Base-by-base conservation (phyloP, 2,113 vertebrate species). In the Toxotes jaculatrix region DNA sequence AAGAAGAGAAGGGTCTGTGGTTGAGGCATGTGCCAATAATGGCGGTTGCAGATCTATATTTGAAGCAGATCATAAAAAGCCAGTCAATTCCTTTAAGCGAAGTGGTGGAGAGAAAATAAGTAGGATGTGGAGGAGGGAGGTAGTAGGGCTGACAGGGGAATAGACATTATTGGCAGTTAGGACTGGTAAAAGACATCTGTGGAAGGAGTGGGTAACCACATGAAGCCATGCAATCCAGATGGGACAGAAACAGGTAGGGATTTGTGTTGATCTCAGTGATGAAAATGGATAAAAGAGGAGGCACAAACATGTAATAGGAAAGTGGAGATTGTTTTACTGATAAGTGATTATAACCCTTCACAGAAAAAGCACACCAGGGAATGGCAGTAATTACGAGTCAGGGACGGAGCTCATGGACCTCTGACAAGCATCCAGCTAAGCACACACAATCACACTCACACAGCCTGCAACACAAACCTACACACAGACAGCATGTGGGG, bases 61-160 rank as follows among this genome's bases (percentile, higher is more conserved):
- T 92, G 84, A 92, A 91, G 86, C 80, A 78, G 68, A 88, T 88
- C 79, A 83, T 84, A 91, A 87, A 91, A 69, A 78, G 71, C 74
- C 31, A 84, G 85, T 91, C 87, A 82, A 87, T 89, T 86, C 76
- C 79, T 83, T 80, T 60, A 57, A 88, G 79, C 86, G 70, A 84
- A 90, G 88, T 47, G 77, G 83, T 84, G 63, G 14, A 84, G 67
- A 42, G 64, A 76, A 81, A 77, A 85, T 75, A 80, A 62, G 19
- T 53, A 72, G 70, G 74, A 57, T 60, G 75, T 62, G 77, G 49
- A 79, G 32, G 51, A 73, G 53, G 65, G 63, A 68, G 65, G 36
- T 23, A 75, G 40, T 1, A 84, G 51, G 49, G 80, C 53, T 55
- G 13, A 45, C n/a, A 27, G 66, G 65, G 67, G 53, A 82, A 69